Percentiles rank a stretch among this genome's conserved stretches.
Evolutionary conservation across 2,797 vertebrate species (phyloP).

Genomic region (Tragelaphus eurycerus): DNA sequence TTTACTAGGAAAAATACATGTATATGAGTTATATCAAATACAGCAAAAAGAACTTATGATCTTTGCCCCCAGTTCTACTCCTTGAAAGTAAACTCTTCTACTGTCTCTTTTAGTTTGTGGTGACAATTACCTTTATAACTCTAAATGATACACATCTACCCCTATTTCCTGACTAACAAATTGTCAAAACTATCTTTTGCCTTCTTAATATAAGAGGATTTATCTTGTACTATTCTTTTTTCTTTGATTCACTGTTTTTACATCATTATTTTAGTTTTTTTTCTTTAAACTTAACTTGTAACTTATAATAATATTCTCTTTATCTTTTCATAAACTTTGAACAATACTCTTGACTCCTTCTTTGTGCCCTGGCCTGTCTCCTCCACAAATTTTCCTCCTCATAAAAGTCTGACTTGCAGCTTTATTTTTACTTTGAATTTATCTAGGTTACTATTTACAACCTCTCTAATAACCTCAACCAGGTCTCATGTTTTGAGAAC

Average conservation of each 20-base stretch:
- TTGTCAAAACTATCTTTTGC: neutral
- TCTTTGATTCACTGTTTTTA: neutral
- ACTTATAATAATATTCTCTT: neutral
- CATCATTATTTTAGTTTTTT: neutral
- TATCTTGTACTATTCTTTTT: neutral
- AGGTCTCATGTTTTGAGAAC: neutral
- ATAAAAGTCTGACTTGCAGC: neutral
- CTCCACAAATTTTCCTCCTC: neutral
- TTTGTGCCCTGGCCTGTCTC: neutral
- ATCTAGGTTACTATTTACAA: neutral
- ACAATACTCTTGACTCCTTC: neutral
- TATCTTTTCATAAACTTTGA: neutral
- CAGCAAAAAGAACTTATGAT: neutral
- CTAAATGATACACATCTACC: neutral
- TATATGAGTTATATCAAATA: neutral
- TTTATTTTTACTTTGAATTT: neutral
- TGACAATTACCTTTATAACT: neutral
- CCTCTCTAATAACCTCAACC: neutral
- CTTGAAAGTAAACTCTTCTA: neutral
- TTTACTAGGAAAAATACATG: neutral
- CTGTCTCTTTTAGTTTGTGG: neutral
- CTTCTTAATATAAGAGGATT: neutral
- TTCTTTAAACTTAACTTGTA: neutral
- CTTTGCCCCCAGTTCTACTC: neutral
- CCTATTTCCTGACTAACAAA: neutral